These are phyloP conservation scores for Tautogolabrus adspersus DNA, from an alignment of 2,113 vertebrate species.

Conservation along the genomic window DNA sequence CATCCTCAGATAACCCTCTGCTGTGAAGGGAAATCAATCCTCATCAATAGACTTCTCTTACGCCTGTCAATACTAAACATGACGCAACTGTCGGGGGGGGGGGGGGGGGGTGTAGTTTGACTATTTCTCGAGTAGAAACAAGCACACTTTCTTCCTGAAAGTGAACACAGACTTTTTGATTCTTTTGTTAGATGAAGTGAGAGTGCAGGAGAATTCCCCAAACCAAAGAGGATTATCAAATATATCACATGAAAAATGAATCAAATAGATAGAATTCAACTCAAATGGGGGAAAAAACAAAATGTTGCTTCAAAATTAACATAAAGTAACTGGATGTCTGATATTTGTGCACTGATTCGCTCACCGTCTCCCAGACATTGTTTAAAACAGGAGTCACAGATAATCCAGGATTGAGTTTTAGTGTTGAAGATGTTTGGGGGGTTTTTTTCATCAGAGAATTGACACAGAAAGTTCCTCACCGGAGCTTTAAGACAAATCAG, in stretches of 20 bases:
- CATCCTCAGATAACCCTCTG: too few species aligned
- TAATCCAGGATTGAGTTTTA: constrained; percentile 7
- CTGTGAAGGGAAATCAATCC: neutral
- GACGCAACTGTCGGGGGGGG: neutral
- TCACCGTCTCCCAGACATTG: neutral
- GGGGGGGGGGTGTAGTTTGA: too few species aligned
- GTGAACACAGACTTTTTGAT: neutral
- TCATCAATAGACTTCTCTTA: neutral
- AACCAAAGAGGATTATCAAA: constrained; percentile 15
- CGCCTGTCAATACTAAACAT: neutral
- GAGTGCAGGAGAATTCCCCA: neutral
- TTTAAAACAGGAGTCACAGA: neutral
- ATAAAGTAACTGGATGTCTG: neutral
- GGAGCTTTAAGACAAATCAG: too few species aligned
- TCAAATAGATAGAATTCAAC: constrained; percentile 8
- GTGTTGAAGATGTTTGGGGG: neutral
- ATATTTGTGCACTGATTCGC: constrained; percentile 29
- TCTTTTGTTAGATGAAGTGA: neutral
- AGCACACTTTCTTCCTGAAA: too few species aligned
- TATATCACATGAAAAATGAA: neutral
- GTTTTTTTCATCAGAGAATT: too few species aligned
- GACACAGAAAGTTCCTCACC: too few species aligned
- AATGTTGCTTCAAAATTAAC: constrained; percentile 10
- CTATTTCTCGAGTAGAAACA: too few species aligned
- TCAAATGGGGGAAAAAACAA: neutral